Conservation (phyloP, 2,113 vertebrate genomes). For the Bagarius yarrelli region DNA sequence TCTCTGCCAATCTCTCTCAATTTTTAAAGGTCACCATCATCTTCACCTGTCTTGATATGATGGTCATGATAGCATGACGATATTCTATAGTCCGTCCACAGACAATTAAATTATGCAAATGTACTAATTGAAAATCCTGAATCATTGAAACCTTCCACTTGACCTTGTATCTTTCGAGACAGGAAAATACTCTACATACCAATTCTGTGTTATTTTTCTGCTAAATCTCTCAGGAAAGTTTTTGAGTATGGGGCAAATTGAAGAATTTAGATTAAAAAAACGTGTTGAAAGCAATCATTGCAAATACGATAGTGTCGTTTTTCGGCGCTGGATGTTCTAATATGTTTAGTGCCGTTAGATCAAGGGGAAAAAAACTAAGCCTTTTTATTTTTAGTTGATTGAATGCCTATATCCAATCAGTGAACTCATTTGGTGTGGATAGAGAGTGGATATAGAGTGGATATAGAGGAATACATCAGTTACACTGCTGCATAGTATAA, state of each 20-base stretch:
- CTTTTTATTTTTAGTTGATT: conserved; percentile 35
- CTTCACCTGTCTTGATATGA: conserved; percentile 43
- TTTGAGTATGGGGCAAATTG: conserved; percentile 15
- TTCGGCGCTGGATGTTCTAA: conserved; percentile 26
- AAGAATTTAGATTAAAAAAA: conserved; percentile 14
- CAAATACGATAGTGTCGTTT: conserved; percentile 20
- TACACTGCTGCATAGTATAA: not conserved
- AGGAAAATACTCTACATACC: conserved; percentile 27
- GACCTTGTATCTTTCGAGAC: conserved; percentile 31
- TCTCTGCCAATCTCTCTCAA: not conserved
- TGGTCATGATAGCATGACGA: conserved; percentile 31
- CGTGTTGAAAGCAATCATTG: conserved; percentile 24
- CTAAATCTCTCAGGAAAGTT: conserved; percentile 8
- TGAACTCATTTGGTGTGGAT: not conserved
- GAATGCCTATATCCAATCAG: conserved; percentile 18
- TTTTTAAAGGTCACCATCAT: conserved; percentile 42
- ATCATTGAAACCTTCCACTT: conserved; percentile 40
- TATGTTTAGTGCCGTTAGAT: conserved; percentile 20
- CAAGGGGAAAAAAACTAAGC: conserved; percentile 16
- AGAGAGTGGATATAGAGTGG: not conserved
- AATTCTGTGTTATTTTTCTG: conserved; percentile 21
- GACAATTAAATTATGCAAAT: conserved; percentile 58
- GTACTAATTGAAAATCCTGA: conserved; percentile 48
- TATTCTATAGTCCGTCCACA: conserved; percentile 49
- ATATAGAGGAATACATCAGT: not conserved